phyloP scores from a whole-genome alignment of 2,113 vertebrate species.

The Oryzias javanicus region DNA sequence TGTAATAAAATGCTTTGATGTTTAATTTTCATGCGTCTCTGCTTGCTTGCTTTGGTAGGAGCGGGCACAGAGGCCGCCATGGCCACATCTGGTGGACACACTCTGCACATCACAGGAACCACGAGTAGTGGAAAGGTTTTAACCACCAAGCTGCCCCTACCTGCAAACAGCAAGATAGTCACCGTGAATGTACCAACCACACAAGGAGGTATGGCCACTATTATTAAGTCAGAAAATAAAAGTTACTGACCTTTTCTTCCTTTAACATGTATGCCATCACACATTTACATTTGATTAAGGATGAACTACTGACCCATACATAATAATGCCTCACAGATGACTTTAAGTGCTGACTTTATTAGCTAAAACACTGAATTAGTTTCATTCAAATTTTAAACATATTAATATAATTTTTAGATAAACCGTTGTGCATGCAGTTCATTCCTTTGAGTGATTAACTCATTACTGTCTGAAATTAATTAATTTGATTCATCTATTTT shows the following conservation, averaged over 20 bases:
- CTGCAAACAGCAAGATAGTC: conserved; percentile 99
- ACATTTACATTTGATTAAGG: no score
- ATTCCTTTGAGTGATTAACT: no score
- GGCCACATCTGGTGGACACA: conserved; percentile 88
- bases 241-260: conserved; percentile 24
- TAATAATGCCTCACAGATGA: no score
- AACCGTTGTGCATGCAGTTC: no score
- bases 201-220: conserved; percentile 91
- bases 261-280: conserved; percentile 3
- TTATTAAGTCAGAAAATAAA: conserved; percentile 22
- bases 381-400: no score
- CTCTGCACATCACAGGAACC: conserved; percentile 94
- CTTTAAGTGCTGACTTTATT: no score
- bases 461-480: no score
- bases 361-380: no score
- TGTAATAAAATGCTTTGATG: no score
- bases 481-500: no score
- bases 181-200: conserved; percentile 96
- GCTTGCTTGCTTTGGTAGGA: conserved; percentile 76
- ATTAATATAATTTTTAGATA: no score
- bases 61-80: conserved; percentile 84
- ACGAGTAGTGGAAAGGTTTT: conserved; percentile 93
- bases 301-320: no score
- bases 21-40: background rate
- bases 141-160: conserved; percentile 93